A percentile compares a stretch with the other conserved stretches of the same genome.
These are phyloP conservation scores for Boulengeromyrus knoepffleri DNA, from an alignment of 2,113 vertebrate species.

Conservation along the genomic window DNA sequence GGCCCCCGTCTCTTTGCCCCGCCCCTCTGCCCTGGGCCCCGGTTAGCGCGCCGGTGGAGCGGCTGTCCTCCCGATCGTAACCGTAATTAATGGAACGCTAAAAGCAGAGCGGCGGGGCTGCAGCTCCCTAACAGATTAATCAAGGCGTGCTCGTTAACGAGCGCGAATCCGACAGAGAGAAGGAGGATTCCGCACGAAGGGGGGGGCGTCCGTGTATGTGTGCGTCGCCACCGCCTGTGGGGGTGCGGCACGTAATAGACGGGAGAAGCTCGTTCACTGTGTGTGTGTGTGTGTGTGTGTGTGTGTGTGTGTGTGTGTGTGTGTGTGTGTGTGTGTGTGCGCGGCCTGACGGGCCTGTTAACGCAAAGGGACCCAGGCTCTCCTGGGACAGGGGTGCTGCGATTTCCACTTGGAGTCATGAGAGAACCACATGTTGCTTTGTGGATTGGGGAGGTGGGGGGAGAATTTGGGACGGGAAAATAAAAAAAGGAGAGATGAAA, in stretches of 20 bases:
- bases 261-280: neutral
- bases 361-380: neutral
- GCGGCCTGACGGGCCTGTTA: neutral
- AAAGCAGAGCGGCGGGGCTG: conserved; percentile 45
- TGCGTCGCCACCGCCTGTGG: neutral
- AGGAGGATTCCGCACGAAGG: neutral
- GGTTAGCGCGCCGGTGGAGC: conserved; percentile 29
- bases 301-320: neutral
- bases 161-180: conserved; percentile 25
- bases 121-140: conserved; percentile 45
- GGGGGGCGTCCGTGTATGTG: neutral
- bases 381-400: neutral
- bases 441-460: conserved; percentile 34
- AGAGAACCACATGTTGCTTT: conserved; percentile 57
- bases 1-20: neutral
- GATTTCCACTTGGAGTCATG: conserved; percentile 54
- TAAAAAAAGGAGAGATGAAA: conserved; percentile 43
- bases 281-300: neutral
- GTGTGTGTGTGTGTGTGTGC: neutral
- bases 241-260: neutral
- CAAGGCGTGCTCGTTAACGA: conserved; percentile 43
- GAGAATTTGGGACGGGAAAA: conserved; percentile 33
- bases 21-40: neutral
- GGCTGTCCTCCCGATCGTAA: conserved; percentile 52
- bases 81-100: conserved; percentile 63